Evolutionary conservation across 2,797 vertebrate species (phyloP).

Genomic region (Pangasius macronema): DNA sequence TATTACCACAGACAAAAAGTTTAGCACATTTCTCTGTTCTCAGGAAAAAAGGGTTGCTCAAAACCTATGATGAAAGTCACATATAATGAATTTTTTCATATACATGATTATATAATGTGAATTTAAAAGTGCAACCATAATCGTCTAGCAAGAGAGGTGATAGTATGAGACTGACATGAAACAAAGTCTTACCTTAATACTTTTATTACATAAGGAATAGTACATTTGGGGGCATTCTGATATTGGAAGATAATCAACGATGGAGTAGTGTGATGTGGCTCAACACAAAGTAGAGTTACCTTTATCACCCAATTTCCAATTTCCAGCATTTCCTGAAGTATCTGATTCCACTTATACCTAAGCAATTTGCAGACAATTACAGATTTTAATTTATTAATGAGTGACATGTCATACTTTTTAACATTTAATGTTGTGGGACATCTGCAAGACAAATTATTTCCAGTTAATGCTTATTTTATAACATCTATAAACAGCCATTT

Average conservation of each 20-base stretch:
- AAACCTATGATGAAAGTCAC: background rate
- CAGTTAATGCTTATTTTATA: background rate
- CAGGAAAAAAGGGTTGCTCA: background rate
- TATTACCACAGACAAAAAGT: background rate
- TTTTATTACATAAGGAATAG: background rate
- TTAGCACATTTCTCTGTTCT: background rate
- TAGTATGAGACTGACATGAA: background rate
- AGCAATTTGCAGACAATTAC: background rate
- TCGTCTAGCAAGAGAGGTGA: background rate
- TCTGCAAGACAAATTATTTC: background rate
- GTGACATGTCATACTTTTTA: background rate
- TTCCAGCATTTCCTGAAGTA: background rate
- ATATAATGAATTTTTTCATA: background rate
- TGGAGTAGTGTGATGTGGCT: background rate
- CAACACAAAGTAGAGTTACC: background rate
- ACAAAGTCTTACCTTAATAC: background rate
- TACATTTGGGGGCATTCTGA: background rate
- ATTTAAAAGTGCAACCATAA: background rate
- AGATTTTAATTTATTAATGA: no score
- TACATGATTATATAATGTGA: background rate
- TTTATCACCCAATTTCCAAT: background rate
- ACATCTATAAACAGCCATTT: background rate
- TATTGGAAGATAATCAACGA: background rate
- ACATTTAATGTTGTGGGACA: background rate
- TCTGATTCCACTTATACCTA: background rate